Evolutionary conservation across 1,140 invertebrate species (phyloP).

Genomic region (Manduca sexta): DNA sequence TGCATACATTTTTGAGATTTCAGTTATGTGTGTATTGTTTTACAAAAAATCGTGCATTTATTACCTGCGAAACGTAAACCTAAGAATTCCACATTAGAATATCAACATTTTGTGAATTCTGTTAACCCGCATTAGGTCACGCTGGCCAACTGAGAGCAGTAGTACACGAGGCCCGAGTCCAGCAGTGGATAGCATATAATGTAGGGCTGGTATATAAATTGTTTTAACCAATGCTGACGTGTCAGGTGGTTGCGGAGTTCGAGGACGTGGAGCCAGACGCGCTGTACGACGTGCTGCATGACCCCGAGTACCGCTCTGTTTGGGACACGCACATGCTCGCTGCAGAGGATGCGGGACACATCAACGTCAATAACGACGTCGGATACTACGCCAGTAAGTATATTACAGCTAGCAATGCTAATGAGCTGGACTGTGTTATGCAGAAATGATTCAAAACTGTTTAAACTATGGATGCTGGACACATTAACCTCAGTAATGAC

Average conservation of each 20-base stretch:
- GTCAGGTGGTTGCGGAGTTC: constrained; percentile 84
- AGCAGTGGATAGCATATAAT: too few relatives aligned
- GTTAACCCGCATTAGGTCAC: too few relatives aligned
- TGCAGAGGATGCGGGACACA: constrained; percentile 88
- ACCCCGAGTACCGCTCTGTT: constrained; percentile 89
- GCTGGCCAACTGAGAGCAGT: too few relatives aligned
- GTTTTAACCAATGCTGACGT: constrained; percentile 13
- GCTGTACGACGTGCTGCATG: constrained; percentile 91
- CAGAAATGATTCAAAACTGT: too few relatives aligned
- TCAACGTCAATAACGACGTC: constrained; percentile 95
- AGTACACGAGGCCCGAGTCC: too few relatives aligned
- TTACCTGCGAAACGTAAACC: too few relatives aligned
- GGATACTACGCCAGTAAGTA: constrained; percentile 93
- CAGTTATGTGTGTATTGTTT: too few relatives aligned
- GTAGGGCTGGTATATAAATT: neutral
- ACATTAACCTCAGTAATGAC: constrained; percentile 94
- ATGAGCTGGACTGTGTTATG: too few relatives aligned
- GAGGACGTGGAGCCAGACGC: constrained; percentile 82
- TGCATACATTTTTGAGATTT: too few relatives aligned
- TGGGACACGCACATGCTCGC: constrained; percentile 93
- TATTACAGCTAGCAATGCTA: constrained; percentile 2
- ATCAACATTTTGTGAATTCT: too few relatives aligned
- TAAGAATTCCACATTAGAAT: too few relatives aligned
- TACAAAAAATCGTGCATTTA: too few relatives aligned
- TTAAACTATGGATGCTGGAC: constrained; percentile 92